Base-by-base conservation (phyloP, 1,140 invertebrate genomes). In the Zaprionus vittiger region DNA sequence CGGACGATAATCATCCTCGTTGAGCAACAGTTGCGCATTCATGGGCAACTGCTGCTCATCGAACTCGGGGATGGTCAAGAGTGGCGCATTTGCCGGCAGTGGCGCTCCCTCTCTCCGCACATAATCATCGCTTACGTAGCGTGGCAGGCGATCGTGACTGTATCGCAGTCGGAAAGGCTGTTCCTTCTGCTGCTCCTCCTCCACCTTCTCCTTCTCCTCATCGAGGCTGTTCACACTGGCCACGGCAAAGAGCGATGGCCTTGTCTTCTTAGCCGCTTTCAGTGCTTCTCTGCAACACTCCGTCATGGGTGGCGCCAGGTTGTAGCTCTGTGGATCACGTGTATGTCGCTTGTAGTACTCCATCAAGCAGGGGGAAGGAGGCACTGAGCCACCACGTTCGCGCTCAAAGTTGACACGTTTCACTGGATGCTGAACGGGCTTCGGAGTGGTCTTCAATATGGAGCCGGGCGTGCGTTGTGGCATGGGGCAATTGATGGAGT, bases 11-110 rank as follows among this genome's bases (percentile, higher is more conserved):
- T 70, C 73, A 6, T 14, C n/a, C 4, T 14, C 28, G 4, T 49
- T 65, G 9, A 56, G 26, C 12, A 76, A 5, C 3, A 76, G 28
- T 11, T 65, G 61, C 28, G 68, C 34, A 0, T 34, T 75, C 59
- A 31, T 61, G 4, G 73, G 73, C 44, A 74, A 41, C 5, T 15
- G 34, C 0, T 28, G n/a, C 20, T 61, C 47, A 28, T 44, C 56
- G n/a, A 47, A 2, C 2, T 47, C n/a, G 2, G n/a, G 5, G 3
- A 2, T 2, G 2, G n/a, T n/a, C 2, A 47, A 9, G 3, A 17
- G 7, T 17, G 41, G n/a, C 7, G 41, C 41, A 47, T 17, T n/a
- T 17, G 2, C 2, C 0, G 7, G 1, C n/a, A 47, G 7, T 47
- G 7, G 7, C 5, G 4, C 7, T 2, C 41, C 41, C 41, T 47